Conservation (phyloP, 2,888 invertebrate species). For the Gortyna flavago region DNA sequence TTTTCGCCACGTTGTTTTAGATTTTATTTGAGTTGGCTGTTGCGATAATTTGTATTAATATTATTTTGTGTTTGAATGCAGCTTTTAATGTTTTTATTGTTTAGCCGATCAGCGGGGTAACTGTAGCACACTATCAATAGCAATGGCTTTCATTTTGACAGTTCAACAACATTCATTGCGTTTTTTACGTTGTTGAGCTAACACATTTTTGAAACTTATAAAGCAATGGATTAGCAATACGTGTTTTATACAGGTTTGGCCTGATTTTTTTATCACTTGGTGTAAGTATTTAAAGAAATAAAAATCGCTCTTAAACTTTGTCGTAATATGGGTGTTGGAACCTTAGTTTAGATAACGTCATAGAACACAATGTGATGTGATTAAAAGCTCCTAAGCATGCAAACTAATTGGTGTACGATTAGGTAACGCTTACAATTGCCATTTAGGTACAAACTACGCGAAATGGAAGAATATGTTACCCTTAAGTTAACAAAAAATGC, state of each 20-base stretch:
- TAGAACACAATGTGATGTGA: too few relatives aligned
- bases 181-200: neutral
- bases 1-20: conserved; percentile 44
- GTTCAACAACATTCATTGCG: neutral
- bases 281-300: neutral
- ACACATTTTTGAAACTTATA: neutral
- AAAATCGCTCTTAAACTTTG: neutral
- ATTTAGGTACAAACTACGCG: neutral
- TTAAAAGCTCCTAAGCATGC: neutral
- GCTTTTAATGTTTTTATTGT: neutral
- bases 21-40: conserved; percentile 21
- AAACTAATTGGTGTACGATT: neutral
- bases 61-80: neutral
- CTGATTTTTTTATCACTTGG: neutral
- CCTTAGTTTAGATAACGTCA: neutral
- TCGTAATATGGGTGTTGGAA: neutral
- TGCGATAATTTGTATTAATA: conserved; percentile 24
- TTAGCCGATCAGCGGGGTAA: too few relatives aligned
- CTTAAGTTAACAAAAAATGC: neutral
- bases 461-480: neutral
- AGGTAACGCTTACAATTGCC: neutral
- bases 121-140: neutral
- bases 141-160: neutral
- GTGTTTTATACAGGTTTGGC: neutral
- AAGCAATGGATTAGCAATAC: neutral